These are phyloP conservation scores for Eremophila alpestris DNA, from an alignment of 2,797 vertebrate genomes.

Conservation along the genomic window DNA sequence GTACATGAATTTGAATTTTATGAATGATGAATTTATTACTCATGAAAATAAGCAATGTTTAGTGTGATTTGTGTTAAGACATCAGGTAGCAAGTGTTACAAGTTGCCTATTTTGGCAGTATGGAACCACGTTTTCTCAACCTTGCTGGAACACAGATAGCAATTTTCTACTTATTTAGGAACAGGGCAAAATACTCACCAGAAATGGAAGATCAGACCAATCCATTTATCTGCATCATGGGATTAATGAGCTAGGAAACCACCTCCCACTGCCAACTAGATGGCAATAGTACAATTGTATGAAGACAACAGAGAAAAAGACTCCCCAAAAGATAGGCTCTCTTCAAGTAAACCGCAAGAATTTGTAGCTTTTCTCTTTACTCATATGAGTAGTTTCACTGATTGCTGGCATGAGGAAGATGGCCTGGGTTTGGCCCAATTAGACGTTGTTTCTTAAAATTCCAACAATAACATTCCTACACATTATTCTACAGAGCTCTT, in stretches of 20 bases:
- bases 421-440: slow-evolving; percentile 37
- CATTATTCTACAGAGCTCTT: slow-evolving; percentile 55
- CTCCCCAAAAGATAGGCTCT: neutral
- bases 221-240: neutral
- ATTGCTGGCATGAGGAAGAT: slow-evolving; percentile 1
- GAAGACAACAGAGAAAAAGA: neutral
- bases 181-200: neutral
- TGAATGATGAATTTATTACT: neutral
- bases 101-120: neutral
- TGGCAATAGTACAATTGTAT: neutral
- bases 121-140: neutral
- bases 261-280: neutral
- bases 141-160: neutral
- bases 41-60: neutral
- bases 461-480: slow-evolving; percentile 55
- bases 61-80: neutral
- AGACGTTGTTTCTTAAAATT: slow-evolving; percentile 49
- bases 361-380: neutral
- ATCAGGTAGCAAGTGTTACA: neutral
- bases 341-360: neutral
- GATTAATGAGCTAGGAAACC: neutral
- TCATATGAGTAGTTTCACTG: neutral
- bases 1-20: neutral
- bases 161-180: neutral
- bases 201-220: neutral